Base-by-base conservation (phyloP, 1,140 invertebrate species). In the Drosophila ohnishii region DNA sequence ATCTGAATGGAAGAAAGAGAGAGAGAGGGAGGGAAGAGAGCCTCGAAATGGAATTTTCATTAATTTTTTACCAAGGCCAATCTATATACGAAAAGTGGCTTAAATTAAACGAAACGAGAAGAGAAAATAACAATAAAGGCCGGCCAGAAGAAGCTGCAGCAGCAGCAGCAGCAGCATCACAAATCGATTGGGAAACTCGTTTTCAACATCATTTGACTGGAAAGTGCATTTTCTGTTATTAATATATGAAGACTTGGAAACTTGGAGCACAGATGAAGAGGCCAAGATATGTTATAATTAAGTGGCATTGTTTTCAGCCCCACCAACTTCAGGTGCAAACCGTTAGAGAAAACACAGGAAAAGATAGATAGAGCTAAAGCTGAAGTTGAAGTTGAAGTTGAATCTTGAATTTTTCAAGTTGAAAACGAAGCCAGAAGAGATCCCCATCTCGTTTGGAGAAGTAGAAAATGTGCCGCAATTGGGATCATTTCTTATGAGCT, bases 21-120 rank as follows among this genome's bases (percentile, higher is more conserved):
- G 13, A 28, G 47, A 19, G 10, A 14, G 5, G 35, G 37, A 37
- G 47, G 16, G 19, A 4, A n/a, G n/a, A n/a, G 37, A 37, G 47
- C 42, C 35, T 37, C 34, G 2, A 39, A 59, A 48, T 59, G 35
- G 51, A 71, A 71, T 71, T 71, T 71, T 59, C 22, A 25, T 25
- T 25, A 25, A 5, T 5, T 71, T 59, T 37, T 30, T 22, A 34
- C 37, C 34, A 40, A 32, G 64, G 30, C 64, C 61, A 66, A 65
- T 62, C 22, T 50, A 32, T 40, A n/a, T 19, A 28, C 22, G 47
- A 63, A 75, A 76, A 80, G 75, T 80, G 78, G 75, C 75, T 79
- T 78, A 78, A 70, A 75, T 83, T 83, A 70, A 83, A 69, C 58
- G 63, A 73, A 78, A 62, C 57, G 53, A 79, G 45, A 48, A 42